Percentiles rank a stretch among this genome's conserved stretches.
phyloP scores from a whole-genome alignment of 2,113 vertebrate genomes.

The Mesocricetus auratus region DNA sequence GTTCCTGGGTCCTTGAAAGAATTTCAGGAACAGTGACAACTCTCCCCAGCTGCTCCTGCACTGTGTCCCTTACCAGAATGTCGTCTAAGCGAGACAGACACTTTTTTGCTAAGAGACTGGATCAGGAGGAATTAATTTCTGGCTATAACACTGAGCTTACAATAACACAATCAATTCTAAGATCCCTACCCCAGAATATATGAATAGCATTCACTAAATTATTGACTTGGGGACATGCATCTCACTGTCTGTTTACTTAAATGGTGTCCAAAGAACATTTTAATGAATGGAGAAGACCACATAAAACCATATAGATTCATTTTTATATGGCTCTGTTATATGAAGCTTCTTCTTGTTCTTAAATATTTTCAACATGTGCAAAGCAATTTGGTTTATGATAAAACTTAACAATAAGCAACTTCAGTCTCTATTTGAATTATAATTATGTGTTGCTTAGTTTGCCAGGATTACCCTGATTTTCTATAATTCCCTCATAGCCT shows the following conservation, averaged over 20 bases:
- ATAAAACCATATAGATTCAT: neutral
- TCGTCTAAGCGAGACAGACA: neutral
- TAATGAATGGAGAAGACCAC: neutral
- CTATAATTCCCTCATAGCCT: neutral
- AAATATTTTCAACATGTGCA: constrained; percentile 47
- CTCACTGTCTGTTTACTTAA: neutral
- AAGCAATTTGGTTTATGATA: neutral
- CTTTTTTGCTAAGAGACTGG: neutral
- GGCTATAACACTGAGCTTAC: neutral
- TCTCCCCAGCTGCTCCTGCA: too few species aligned
- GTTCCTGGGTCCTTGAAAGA: neutral
- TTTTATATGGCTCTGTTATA: neutral
- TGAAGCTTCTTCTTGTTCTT: neutral
- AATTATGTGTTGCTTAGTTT: neutral
- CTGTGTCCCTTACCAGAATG: neutral
- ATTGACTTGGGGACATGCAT: neutral
- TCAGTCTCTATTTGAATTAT: constrained; percentile 23
- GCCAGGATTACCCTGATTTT: neutral
- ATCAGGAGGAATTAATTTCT: neutral
- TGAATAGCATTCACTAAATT: neutral
- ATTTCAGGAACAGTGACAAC: neutral
- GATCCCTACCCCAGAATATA: neutral
- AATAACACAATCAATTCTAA: neutral
- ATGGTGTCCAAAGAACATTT: neutral
- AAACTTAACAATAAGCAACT: constrained; percentile 32